phyloP scores from a whole-genome alignment of 2,888 invertebrate genomes.

The Unio delphinus region DNA sequence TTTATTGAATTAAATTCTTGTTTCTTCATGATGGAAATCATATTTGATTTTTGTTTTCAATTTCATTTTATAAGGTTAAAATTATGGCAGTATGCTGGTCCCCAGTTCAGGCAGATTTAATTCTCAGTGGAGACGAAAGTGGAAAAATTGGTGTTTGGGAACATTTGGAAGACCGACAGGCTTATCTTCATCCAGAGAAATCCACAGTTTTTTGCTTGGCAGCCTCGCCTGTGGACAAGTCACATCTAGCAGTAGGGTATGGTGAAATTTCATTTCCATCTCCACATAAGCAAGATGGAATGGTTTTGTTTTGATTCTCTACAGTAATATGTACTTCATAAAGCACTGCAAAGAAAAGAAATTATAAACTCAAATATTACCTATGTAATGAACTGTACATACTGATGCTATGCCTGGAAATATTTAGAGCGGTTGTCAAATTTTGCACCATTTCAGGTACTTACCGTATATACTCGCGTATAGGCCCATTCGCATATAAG shows the following conservation, averaged over 20 bases:
- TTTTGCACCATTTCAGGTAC: too few relatives aligned
- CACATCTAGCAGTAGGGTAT: conserved; percentile 77
- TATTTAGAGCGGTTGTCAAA: not conserved
- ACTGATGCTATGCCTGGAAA: not conserved
- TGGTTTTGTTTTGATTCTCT: not conserved
- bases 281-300: not conserved
- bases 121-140: conserved; percentile 74
- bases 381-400: not conserved
- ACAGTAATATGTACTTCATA: too few relatives aligned
- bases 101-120: conserved; percentile 44
- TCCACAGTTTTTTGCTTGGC: conserved; percentile 74
- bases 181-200: conserved; percentile 71
- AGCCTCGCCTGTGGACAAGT: conserved; percentile 76
- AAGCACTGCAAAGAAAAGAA: not conserved
- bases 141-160: conserved; percentile 74
- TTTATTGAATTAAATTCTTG: too few relatives aligned
- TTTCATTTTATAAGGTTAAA: conserved; percentile 46
- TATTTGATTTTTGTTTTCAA: not conserved
- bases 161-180: conserved; percentile 66
- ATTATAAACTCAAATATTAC: not conserved
- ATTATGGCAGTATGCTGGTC: conserved; percentile 62
- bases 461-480: too few relatives aligned
- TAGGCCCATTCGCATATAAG: too few relatives aligned
- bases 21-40: not conserved
- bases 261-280: not conserved